Percentiles rank a stretch among this genome's conserved stretches.
Evolutionary conservation across 2,113 vertebrate genomes (phyloP).

Genomic region (Lamprotornis superbus): DNA sequence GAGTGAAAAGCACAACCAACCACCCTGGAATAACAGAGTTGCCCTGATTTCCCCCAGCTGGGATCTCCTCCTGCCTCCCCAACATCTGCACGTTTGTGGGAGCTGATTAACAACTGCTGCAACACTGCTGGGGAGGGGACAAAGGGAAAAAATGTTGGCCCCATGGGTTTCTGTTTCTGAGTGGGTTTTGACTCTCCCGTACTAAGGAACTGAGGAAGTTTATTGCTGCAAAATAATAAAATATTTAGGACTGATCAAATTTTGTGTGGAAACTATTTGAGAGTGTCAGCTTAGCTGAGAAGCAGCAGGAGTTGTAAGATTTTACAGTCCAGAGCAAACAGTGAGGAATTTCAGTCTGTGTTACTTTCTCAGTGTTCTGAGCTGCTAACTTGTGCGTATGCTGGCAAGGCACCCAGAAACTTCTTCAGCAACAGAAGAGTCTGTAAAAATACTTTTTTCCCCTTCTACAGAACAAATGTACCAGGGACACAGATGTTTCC

Average conservation of each 20-base stretch:
- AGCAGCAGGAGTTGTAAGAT: slow-evolving; percentile 33
- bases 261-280: slow-evolving; percentile 16
- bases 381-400: neutral
- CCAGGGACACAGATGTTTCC: neutral
- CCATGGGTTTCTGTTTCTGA: neutral
- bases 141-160: neutral
- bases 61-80: neutral
- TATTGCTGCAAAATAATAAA: neutral
- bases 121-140: neutral
- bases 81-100: neutral
- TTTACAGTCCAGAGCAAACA: slow-evolving; percentile 55
- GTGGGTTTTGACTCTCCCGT: fast-evolving
- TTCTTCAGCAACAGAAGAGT: neutral
- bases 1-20: neutral
- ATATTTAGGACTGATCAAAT: slow-evolving; percentile 3
- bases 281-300: slow-evolving; percentile 31
- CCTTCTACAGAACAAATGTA: neutral
- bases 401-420: slow-evolving; percentile 27
- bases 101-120: neutral
- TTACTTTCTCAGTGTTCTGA: slow-evolving; percentile 24
- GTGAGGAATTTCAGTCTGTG: neutral
- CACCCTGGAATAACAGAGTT: neutral
- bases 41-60: neutral
- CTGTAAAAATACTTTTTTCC: neutral
- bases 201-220: neutral